phyloP scores from a whole-genome alignment of 2,797 vertebrate species.

The Fistularia commersonii region DNA sequence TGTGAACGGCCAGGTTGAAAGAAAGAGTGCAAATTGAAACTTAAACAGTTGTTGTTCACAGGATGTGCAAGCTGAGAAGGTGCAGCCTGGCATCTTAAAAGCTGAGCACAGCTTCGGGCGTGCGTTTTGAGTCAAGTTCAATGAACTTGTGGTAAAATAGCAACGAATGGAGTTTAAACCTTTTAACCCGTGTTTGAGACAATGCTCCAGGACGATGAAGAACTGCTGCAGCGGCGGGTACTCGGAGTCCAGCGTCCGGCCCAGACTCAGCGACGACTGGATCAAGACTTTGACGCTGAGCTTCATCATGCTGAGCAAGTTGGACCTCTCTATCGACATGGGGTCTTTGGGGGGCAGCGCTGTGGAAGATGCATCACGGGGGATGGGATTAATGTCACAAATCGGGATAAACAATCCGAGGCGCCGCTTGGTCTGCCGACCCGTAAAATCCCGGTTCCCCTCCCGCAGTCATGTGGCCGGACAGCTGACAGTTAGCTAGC shows the following conservation, averaged over 20 bases:
- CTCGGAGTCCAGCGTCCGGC: conserved; percentile 90
- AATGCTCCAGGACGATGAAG: conserved; percentile 94
- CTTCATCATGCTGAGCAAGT: conserved; percentile 97
- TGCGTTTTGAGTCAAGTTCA: too few species aligned
- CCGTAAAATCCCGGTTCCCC: conserved; percentile 5
- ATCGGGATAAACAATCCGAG: neutral
- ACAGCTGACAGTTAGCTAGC: conserved; percentile 24
- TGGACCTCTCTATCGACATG: conserved; percentile 88
- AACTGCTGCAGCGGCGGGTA: conserved; percentile 95
- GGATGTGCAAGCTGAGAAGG: too few species aligned
- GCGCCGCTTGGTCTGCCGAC: neutral
- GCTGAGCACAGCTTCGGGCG: too few species aligned
- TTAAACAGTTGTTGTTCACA: too few species aligned
- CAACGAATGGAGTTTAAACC: conserved; percentile 59
- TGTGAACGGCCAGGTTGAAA: too few species aligned
- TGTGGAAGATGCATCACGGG: conserved; percentile 19
- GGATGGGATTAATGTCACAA: neutral
- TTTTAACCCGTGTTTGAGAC: conserved; percentile 96
- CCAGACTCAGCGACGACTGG: conserved; percentile 92
- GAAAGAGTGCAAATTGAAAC: too few species aligned
- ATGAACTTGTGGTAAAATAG: too few species aligned
- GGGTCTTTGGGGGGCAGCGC: conserved; percentile 70
- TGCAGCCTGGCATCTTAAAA: too few species aligned
- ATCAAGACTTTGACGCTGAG: conserved; percentile 94
- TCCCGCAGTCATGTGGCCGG: conserved; percentile 36